These are phyloP conservation scores for Drosophila asahinai DNA, from an alignment of 1,140 invertebrate species.

Conservation along the genomic window DNA sequence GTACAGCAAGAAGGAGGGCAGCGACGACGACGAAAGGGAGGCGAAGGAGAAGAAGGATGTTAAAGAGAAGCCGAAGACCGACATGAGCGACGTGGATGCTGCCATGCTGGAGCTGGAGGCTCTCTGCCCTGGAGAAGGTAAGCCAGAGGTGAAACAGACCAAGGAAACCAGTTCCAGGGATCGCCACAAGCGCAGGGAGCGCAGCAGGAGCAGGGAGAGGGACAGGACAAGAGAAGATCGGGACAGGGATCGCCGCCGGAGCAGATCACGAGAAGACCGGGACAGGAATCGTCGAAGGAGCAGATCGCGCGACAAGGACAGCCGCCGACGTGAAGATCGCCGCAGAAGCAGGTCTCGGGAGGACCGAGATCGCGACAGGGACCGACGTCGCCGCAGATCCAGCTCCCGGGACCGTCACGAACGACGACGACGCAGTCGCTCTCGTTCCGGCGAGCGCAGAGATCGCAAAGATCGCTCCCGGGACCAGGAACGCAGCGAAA, in stretches of 20 bases:
- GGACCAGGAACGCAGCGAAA: slow-evolving; percentile 66
- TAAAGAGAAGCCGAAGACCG: slow-evolving; percentile 34
- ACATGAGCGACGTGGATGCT: slow-evolving; percentile 88
- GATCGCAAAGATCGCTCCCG: slow-evolving; percentile 72
- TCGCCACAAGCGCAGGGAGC: slow-evolving; percentile 44
- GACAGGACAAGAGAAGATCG: slow-evolving; percentile 41
- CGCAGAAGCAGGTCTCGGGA: slow-evolving; percentile 67
- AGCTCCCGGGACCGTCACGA: slow-evolving; percentile 37
- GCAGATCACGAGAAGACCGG: slow-evolving; percentile 32
- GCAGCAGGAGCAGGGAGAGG: slow-evolving; percentile 31
- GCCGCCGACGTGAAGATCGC: slow-evolving; percentile 14
- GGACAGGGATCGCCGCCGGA: slow-evolving; percentile 55
- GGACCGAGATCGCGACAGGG: slow-evolving; percentile 54
- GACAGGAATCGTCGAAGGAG: slow-evolving; percentile 57
- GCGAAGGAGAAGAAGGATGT: slow-evolving; percentile 39
- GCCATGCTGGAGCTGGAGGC: slow-evolving; percentile 96
- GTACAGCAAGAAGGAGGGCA: slow-evolving; percentile 84
- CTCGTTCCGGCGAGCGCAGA: slow-evolving; percentile 46
- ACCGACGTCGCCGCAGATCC: slow-evolving; percentile 43
- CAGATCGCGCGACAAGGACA: slow-evolving; percentile 40
- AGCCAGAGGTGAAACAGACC: slow-evolving; percentile 60
- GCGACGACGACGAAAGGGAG: slow-evolving; percentile 82
- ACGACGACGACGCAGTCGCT: slow-evolving; percentile 39
- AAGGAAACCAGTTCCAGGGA: slow-evolving; percentile 73
- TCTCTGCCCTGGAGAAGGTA: slow-evolving; percentile 88